A percentile compares a stretch with the other conserved stretches of the same genome.
Conservation (phyloP, 2,797 vertebrate genomes). For the Phylloscopus collybita region DNA sequence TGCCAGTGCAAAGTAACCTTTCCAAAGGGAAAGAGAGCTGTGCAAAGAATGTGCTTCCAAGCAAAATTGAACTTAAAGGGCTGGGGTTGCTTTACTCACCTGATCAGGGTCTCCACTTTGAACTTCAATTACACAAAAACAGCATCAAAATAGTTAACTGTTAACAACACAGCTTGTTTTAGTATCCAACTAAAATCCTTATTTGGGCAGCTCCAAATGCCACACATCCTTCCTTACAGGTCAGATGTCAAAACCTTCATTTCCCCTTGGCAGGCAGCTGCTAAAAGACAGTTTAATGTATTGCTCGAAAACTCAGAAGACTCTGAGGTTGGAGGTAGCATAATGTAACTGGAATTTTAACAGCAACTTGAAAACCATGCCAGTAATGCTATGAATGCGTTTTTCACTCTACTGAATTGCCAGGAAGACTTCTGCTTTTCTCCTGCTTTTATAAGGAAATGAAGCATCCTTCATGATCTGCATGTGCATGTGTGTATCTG, state of each 20-base stretch:
- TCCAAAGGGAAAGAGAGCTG: background rate
- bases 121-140: background rate
- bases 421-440: slow-evolving; percentile 28
- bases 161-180: slow-evolving; percentile 16
- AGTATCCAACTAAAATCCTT: slow-evolving; percentile 39
- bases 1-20: background rate
- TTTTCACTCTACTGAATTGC: slow-evolving; percentile 26
- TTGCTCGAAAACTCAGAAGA: slow-evolving; percentile 50
- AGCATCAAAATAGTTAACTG: slow-evolving; percentile 37
- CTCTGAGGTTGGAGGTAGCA: slow-evolving; percentile 42
- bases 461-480: background rate
- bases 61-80: background rate
- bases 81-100: background rate
- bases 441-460: slow-evolving; percentile 36
- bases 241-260: slow-evolving; percentile 65
- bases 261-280: slow-evolving; percentile 55
- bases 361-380: slow-evolving; percentile 44
- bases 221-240: slow-evolving; percentile 63
- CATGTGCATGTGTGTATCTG: background rate
- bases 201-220: slow-evolving; percentile 58
- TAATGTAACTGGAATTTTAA: slow-evolving; percentile 62
- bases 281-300: slow-evolving; percentile 49
- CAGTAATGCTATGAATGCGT: slow-evolving; percentile 35
- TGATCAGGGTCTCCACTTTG: background rate
- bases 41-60: background rate